A percentile compares a stretch with the other conserved stretches of the same genome.
Evolutionary conservation across 2,113 vertebrate species (phyloP).

Genomic region (Sphyrna mokarran): DNA sequence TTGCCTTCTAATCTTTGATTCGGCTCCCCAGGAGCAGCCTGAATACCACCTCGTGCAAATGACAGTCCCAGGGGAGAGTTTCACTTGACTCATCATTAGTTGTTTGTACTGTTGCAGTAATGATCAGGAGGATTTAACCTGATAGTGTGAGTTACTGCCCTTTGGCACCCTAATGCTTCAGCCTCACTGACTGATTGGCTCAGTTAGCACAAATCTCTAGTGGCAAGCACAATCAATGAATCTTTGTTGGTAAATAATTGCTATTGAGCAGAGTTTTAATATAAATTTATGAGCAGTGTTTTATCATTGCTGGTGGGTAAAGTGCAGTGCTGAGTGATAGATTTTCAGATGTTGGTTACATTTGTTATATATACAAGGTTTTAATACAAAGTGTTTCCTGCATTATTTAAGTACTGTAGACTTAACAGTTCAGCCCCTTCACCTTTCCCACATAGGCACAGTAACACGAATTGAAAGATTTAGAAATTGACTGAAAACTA

Average conservation of each 20-base stretch:
- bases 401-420: constrained; percentile 29
- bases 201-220: constrained; percentile 43
- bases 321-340: constrained; percentile 57
- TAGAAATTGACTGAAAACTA: constrained; percentile 46
- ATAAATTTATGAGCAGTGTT: constrained; percentile 76
- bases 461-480: constrained; percentile 45
- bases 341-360: constrained; percentile 60
- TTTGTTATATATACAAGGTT: constrained; percentile 52
- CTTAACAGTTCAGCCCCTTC: background rate
- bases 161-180: constrained; percentile 44
- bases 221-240: constrained; percentile 62
- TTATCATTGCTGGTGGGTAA: constrained; percentile 68
- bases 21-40: background rate
- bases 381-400: constrained; percentile 23
- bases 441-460: background rate
- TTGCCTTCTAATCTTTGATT: background rate
- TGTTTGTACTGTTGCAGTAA: background rate
- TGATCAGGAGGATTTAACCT: constrained; percentile 40
- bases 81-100: constrained; percentile 40
- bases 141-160: constrained; percentile 41
- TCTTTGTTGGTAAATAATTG: constrained; percentile 82
- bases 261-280: constrained; percentile 72
- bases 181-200: constrained; percentile 51
- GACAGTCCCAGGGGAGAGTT: constrained; percentile 24
- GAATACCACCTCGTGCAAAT: constrained; percentile 9